These are phyloP conservation scores for Sinelater perroti DNA, from an alignment of 2,888 invertebrate species.

Conservation along the genomic window DNA sequence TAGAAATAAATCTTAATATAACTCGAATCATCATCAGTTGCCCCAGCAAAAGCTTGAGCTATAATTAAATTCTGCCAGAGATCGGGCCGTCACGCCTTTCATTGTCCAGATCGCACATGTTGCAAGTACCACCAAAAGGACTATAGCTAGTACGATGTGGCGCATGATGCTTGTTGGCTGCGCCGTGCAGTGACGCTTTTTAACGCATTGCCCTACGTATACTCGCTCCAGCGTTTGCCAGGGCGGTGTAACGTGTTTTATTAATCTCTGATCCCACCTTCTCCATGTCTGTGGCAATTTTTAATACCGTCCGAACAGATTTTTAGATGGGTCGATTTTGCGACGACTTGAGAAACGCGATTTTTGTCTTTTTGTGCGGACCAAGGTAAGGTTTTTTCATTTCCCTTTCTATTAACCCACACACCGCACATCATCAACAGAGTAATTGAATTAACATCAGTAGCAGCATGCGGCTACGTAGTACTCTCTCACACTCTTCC, in stretches of 20 bases:
- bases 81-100: background rate
- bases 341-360: slow-evolving; percentile 22
- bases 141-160: slow-evolving; percentile 20
- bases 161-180: slow-evolving; percentile 32
- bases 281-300: slow-evolving; percentile 42
- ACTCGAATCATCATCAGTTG: slow-evolving; percentile 38
- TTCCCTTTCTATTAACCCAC: slow-evolving; percentile 20
- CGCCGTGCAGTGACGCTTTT: slow-evolving; percentile 28
- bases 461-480: background rate
- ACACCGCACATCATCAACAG: slow-evolving; percentile 6
- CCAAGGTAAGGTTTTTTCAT: slow-evolving; percentile 28
- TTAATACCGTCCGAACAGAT: slow-evolving; percentile 29
- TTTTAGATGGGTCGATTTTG: slow-evolving; percentile 28
- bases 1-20: slow-evolving; percentile 35
- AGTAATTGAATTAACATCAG: background rate
- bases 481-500: background rate
- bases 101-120: slow-evolving; percentile 1
- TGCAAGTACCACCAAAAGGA: slow-evolving; percentile 23
- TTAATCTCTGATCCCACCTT: slow-evolving; percentile 54
- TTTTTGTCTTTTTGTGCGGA: slow-evolving; percentile 19
- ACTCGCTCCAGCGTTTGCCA: slow-evolving; percentile 72
- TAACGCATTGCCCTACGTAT: slow-evolving; percentile 26
- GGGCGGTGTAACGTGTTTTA: slow-evolving; percentile 65
- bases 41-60: slow-evolving; percentile 52
- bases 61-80: slow-evolving; percentile 1